These are phyloP conservation scores for Heterotis niloticus DNA, from an alignment of 2,113 vertebrate species.

Conservation along the genomic window DNA sequence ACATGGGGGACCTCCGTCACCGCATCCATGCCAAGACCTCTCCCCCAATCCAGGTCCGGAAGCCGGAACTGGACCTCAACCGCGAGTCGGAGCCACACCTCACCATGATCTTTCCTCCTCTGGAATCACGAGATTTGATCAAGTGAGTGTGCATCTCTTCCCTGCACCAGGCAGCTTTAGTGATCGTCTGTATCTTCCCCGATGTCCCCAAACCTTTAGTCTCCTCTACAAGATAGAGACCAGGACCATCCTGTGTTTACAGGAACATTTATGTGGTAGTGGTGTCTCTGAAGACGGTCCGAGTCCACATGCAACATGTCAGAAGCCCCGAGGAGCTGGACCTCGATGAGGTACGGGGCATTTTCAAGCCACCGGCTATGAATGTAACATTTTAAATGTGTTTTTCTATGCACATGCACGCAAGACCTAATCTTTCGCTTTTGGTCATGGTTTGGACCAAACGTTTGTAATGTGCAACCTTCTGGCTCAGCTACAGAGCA, in stretches of 20 bases:
- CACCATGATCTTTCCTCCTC: slow-evolving; percentile 78
- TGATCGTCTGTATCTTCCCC: background rate
- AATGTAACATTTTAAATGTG: background rate
- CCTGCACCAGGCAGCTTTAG: background rate
- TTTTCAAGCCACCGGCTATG: too few species aligned
- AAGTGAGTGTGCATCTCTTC: slow-evolving; percentile 64
- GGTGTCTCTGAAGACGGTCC: slow-evolving; percentile 82
- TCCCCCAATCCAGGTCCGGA: slow-evolving; percentile 74
- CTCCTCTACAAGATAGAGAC: background rate
- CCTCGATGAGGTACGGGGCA: slow-evolving; percentile 81
- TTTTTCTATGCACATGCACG: background rate
- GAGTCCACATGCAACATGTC: slow-evolving; percentile 74
- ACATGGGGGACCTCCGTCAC: slow-evolving; percentile 90
- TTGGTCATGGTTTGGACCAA: too few species aligned
- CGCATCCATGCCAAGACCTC: slow-evolving; percentile 87
- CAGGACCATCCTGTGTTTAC: slow-evolving; percentile 16
- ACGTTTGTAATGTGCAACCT: too few species aligned
- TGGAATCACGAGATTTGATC: slow-evolving; percentile 74
- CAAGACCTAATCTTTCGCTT: too few species aligned
- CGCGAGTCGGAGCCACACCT: slow-evolving; percentile 81
- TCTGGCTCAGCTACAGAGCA: too few species aligned
- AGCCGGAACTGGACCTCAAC: slow-evolving; percentile 80
- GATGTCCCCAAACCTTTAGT: background rate
- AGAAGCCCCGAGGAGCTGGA: slow-evolving; percentile 96
- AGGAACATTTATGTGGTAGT: slow-evolving; percentile 94